These are phyloP conservation scores for Drosophila maculinotata DNA, from an alignment of 2,888 invertebrate species.

Conservation along the genomic window DNA sequence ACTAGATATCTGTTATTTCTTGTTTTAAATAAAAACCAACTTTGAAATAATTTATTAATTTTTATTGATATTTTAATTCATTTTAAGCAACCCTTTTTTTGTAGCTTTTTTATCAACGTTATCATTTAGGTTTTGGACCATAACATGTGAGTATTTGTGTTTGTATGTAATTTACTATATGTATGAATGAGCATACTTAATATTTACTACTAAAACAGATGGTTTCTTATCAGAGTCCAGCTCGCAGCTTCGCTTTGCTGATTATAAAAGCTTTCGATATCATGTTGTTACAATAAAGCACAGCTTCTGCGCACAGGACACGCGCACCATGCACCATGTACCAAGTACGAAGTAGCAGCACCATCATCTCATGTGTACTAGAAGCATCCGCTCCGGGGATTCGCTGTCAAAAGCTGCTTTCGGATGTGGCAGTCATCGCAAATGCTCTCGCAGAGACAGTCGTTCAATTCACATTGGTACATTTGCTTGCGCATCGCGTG, in stretches of 20 bases:
- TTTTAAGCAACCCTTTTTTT: background rate
- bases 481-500: constrained; percentile 25
- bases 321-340: constrained; percentile 27
- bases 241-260: constrained; percentile 14
- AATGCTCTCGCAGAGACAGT: constrained; percentile 64
- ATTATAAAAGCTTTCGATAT: constrained; percentile 30
- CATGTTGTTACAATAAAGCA: constrained; percentile 47
- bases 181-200: constrained; percentile 17
- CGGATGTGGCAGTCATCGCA: constrained; percentile 62
- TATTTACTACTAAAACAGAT: constrained; percentile 45
- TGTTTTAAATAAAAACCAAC: too few species aligned
- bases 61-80: too few species aligned
- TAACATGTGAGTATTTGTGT: background rate
- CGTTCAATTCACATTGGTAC: constrained; percentile 38
- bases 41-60: too few species aligned
- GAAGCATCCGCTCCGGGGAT: constrained; percentile 48
- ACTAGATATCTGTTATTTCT: too few species aligned
- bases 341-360: constrained; percentile 9
- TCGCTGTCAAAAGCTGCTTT: constrained; percentile 41
- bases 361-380: too few species aligned
- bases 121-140: background rate
- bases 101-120: background rate
- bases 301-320: constrained; percentile 54
- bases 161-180: background rate
- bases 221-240: constrained; percentile 46